Evolutionary conservation across 2,113 vertebrate genomes (phyloP).

Genomic region (Phylloscopus whistleri): DNA sequence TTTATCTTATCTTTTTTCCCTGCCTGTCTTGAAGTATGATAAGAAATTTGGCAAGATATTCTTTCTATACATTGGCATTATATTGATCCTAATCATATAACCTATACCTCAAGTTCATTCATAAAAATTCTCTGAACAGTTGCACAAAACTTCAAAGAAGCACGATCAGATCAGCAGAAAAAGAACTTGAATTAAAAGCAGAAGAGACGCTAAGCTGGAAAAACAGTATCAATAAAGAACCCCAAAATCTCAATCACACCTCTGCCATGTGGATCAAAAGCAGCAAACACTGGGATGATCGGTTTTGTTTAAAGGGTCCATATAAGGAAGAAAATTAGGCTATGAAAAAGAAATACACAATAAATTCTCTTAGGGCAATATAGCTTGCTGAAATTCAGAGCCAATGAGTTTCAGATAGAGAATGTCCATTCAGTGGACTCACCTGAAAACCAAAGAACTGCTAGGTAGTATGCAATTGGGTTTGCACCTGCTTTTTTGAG

Average conservation of each 20-base stretch:
- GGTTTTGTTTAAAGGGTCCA: background rate
- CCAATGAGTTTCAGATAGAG: background rate
- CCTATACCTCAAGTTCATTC: background rate
- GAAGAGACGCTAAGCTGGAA: background rate
- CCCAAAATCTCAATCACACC: background rate
- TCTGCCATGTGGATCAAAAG: background rate
- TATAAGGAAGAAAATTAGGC: background rate
- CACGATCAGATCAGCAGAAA: background rate
- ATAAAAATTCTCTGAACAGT: background rate
- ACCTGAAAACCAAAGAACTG: background rate
- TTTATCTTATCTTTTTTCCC: background rate
- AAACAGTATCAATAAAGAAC: background rate
- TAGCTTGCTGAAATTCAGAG: background rate
- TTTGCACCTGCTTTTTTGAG: background rate
- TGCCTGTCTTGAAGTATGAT: background rate
- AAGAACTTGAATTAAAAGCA: background rate
- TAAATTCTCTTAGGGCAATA: background rate
- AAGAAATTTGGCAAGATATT: background rate
- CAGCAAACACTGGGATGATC: background rate
- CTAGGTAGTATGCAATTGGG: background rate
- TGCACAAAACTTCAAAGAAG: background rate
- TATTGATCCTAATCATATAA: background rate
- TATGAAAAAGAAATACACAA: background rate
- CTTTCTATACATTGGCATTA: background rate
- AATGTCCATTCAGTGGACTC: background rate